Base-by-base conservation (phyloP, 2,113 vertebrate genomes). In the Cyprinodon variegatus region DNA sequence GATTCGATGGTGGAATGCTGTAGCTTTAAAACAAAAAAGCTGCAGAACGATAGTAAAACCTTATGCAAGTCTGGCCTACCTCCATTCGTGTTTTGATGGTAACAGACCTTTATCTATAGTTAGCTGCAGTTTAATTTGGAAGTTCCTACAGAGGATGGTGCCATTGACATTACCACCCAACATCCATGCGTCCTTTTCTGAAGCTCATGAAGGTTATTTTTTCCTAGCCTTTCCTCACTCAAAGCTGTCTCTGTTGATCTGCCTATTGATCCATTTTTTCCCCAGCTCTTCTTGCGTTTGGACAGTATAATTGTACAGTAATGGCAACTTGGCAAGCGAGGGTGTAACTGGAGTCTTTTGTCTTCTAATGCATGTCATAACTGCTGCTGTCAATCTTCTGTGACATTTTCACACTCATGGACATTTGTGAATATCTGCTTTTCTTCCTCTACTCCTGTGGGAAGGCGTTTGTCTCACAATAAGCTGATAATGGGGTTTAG, bases 121-220 rank as follows among this genome's bases (percentile, higher is more conserved):
- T 65, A 60, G 82, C 69, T 50, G 3, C 57, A 46, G 83, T 89
- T 88, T 88, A 86, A 88, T 84, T 81, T 88, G 79, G 87, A 81
- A 48, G 76, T 76, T 74, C 22, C 68, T 70, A 74, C 68, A 74
- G 76, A 57, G 43, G 11, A 0, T 2, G 29, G 1, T 29, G 29
- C 29, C 29, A 29, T 29, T 29, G 29, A 2, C 29, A 29, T 29
- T 29, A 29, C 60, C 63, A 63, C 48, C 43, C n/a, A 13, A 53
- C 50, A n/a, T n/a, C 43, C 43, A 45, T 45, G 11, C 11, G 9
- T 45, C 11, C 50, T 61, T 81, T 39, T 66, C 65, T 0, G 0
- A 68, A 60, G 63, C 63, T 74, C 5, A 2, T 15, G 36, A 57
- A 48, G 38, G 22, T 8, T 37, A 12, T 22, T 61, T 74, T 75